Conservation (phyloP, 92 coral and sea anemone species). For the Porites rus region DNA sequence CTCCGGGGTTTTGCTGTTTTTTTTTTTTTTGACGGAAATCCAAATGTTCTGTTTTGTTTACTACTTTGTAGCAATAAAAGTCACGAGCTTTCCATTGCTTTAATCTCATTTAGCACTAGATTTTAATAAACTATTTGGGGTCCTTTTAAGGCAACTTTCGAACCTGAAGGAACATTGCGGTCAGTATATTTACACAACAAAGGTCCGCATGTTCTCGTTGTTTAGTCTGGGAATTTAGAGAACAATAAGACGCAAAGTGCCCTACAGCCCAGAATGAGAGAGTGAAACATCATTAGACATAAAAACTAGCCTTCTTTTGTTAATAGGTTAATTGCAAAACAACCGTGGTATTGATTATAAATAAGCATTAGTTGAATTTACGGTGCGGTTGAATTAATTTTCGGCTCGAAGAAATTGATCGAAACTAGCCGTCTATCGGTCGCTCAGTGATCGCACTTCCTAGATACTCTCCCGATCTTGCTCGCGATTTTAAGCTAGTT, state of each 20-base stretch:
- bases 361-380: neutral
- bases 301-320: conserved; percentile 6
- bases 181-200: conserved; percentile 15
- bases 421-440: too few species aligned
- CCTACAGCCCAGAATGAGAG: conserved; percentile 1
- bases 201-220: conserved; percentile 15
- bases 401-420: neutral
- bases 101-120: neutral
- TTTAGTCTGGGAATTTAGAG: conserved; percentile 8
- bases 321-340: conserved; percentile 6
- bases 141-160: conserved; percentile 12
- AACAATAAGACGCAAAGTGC: conserved; percentile 24
- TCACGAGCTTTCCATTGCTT: neutral
- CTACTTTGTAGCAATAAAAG: neutral
- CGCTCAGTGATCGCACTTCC: too few species aligned
- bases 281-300: neutral
- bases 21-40: neutral
- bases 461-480: too few species aligned
- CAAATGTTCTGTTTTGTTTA: neutral
- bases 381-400: neutral
- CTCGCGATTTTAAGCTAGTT: too few species aligned
- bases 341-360: neutral
- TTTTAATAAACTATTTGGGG: neutral
- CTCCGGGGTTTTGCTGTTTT: neutral
- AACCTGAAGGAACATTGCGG: neutral